Evolutionary conservation across 2,797 vertebrate genomes (phyloP).

Genomic region (Serranus cabrilla): DNA sequence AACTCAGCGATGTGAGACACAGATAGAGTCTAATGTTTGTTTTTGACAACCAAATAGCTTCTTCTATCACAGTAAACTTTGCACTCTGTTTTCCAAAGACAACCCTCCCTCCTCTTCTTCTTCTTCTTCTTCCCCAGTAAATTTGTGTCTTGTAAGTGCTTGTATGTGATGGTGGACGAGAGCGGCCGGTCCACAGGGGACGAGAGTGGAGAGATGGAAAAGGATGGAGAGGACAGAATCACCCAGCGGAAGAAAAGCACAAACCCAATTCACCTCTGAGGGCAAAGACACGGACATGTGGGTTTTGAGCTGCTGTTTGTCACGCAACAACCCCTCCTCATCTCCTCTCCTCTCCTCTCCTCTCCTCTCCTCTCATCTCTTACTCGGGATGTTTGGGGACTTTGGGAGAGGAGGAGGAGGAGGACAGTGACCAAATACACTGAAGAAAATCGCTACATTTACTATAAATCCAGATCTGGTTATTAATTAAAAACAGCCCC

Average conservation of each 20-base stretch:
- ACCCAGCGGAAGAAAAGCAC: slow-evolving; percentile 60
- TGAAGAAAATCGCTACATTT: too few relatives aligned
- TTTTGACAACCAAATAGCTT: slow-evolving; percentile 23
- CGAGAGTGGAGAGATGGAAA: slow-evolving; percentile 43
- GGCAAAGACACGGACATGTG: slow-evolving; percentile 48
- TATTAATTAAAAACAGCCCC: not conserved
- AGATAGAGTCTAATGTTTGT: not conserved
- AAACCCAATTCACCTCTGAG: slow-evolving; percentile 60
- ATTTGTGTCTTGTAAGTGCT: slow-evolving; percentile 59
- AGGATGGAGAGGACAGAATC: slow-evolving; percentile 51
- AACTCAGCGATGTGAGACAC: slow-evolving; percentile 18
- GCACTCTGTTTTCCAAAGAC: slow-evolving; percentile 41
- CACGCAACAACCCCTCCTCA: slow-evolving; percentile 41
- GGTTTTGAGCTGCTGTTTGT: slow-evolving; percentile 47
- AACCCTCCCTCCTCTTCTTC: not conserved
- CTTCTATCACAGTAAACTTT: slow-evolving; percentile 41
- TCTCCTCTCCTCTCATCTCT: slow-evolving; percentile 4
- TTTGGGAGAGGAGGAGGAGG: slow-evolving; percentile 11
- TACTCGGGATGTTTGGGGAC: slow-evolving; percentile 20
- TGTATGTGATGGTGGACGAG: slow-evolving; percentile 43
- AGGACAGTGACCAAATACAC: slow-evolving; percentile 7
- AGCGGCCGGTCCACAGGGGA: slow-evolving; percentile 59
- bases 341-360: not conserved
- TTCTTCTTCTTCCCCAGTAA: not conserved
- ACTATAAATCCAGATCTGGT: not conserved